phyloP scores from a whole-genome alignment of 2,888 invertebrate species.

The Hydropsyche betteni region DNA sequence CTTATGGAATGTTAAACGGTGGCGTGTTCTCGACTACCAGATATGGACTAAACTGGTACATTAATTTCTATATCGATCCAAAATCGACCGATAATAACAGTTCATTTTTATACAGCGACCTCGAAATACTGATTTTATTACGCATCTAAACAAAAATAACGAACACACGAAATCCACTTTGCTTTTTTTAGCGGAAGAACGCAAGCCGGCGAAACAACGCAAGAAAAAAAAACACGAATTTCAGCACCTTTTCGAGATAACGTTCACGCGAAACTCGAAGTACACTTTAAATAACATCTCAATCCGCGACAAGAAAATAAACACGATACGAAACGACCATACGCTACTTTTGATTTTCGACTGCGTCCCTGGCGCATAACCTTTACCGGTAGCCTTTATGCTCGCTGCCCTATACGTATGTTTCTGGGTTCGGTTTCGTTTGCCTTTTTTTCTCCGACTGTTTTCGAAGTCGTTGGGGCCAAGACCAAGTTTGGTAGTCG shows the following conservation, averaged over 20 bases:
- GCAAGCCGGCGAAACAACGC: no score
- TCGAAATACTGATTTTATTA: no score
- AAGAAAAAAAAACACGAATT: no score
- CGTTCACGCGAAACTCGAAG: no score
- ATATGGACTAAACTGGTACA: background rate
- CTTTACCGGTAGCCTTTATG: conserved; percentile 27
- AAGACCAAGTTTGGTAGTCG: conserved; percentile 26
- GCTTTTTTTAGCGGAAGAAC: no score
- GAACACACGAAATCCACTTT: no score
- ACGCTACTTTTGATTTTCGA: background rate
- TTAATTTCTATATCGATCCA: no score
- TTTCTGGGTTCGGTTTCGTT: background rate
- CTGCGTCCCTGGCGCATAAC: conserved; percentile 18
- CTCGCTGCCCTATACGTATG: background rate
- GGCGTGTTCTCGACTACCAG: conserved; percentile 4
- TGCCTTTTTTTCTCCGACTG: background rate
- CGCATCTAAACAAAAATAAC: no score
- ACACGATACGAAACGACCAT: background rate
- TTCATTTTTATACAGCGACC: no score
- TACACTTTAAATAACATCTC: no score
- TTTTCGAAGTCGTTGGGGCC: conserved; percentile 12
- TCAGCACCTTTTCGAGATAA: no score
- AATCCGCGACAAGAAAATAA: background rate
- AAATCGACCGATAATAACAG: no score
- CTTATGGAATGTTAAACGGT: conserved; percentile 33